Base-by-base conservation (phyloP, 2,888 invertebrate genomes). In the Euzophera pinguis region DNA sequence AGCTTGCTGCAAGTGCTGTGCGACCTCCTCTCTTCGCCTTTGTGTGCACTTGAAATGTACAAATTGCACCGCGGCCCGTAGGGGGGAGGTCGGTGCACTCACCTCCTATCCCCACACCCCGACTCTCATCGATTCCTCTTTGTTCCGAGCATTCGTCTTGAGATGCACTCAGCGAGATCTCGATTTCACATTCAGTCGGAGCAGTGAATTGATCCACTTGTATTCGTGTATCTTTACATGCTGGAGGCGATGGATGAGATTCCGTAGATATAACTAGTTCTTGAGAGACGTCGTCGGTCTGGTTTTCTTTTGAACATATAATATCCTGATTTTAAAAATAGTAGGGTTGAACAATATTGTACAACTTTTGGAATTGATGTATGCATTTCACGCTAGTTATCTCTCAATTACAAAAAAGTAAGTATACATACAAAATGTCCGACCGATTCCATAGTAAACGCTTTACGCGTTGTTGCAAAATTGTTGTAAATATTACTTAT, bases 1-100 rank as follows among this genome's bases (percentile, higher is more conserved):
- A 88, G 87, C 85, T 83, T 71, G 78, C 76, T 78, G 82, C 45
- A 45, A 45, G 45, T 45, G 45, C 45, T 45, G 16, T 39, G 45
- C 83, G 84, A 86, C 83, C 86, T 84, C 80, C 80, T 82, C 85
- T 84, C 81, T 73, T 81, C 74, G 86, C 84, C 84, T 90, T 89
- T 89, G 88, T 88, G 81, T 85, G 86, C 84, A 87, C 87, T 90
- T 89, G 88, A 90, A 89, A 89, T 87, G 89, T 88, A 90, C 89
- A 89, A 90, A 89, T 90, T 89, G 88, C 91, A 88, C 79, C 78
- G 84, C 81, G 81, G 78, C 76, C 72, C 71, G 77, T 67, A 64
- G 74, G 81, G 80, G 78, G 81, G 80, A 81, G 86, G 85, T 82
- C 84, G 80, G 75, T 83, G 84, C 82, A 84, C 83, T 81, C 73